Base-by-base conservation (phyloP, 2,797 vertebrate genomes). In the Acropternis orthonyx region DNA sequence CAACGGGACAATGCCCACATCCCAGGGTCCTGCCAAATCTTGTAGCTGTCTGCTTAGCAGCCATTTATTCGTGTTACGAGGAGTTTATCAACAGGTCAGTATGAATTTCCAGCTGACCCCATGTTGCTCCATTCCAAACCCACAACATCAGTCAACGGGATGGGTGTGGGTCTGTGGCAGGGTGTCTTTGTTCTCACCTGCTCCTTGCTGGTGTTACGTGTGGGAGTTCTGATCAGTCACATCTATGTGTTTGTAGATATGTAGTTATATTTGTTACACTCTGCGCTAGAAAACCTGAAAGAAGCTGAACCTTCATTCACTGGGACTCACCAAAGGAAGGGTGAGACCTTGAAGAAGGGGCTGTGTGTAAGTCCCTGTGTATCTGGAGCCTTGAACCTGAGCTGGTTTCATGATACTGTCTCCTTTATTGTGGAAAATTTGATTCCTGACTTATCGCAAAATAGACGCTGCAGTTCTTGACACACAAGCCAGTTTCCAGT, bases 51-150 rank as follows among this genome's bases (percentile, higher is more conserved):
- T 99, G 99, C 96, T 98, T 99, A 95, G 99, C 99, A 48, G 99
- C 99, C 96, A 99, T 99, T 97, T 99, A 99, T 96, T 99, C 99
- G 58, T 99, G 99, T 97, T 99, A 99, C 0, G 99, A 99, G 97
- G 99, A 99, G 97, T 99, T 99, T 97, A 99, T 99, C 98, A 99
- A 99, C 99, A 99, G 99, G 99, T 99, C 91, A 98, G 99, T 98
- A 39, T 62, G 48, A 83, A 62, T 48, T 62, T 67, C 49, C 61
- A 71, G 28, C 51, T 66, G 36, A 28, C 37, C 4, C 5, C 5
- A 0, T 6, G 21, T 76, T 56, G 7, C 51, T 65, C 49, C 0
- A 49, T 81, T 67, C 61, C 49, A 55, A 61, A 62, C 11, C 27
- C 22, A 4, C 3, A 1, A 20, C 48, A 21, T 39, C 41, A 43